Evolutionary conservation across 2,113 vertebrate genomes (phyloP).

Genomic region (Ophthalmolycus amberensis): DNA sequence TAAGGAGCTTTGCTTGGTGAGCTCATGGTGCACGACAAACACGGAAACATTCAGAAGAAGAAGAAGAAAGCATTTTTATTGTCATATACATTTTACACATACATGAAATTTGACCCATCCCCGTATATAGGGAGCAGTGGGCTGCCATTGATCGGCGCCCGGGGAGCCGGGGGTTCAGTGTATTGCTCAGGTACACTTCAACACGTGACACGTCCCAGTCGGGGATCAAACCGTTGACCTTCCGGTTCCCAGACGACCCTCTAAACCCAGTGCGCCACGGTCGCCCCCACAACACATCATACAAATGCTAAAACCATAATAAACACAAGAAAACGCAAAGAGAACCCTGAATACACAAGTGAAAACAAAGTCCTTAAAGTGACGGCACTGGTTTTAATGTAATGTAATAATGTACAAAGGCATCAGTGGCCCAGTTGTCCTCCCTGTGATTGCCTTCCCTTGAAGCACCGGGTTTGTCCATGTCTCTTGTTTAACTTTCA

Average conservation of each 20-base stretch:
- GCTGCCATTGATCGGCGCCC: too few species aligned
- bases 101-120: too few species aligned
- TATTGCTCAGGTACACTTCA: too few species aligned
- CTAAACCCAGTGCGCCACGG: too few species aligned
- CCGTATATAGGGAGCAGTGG: too few species aligned
- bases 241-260: too few species aligned
- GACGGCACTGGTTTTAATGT: not conserved
- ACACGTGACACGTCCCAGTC: too few species aligned
- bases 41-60: not conserved
- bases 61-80: too few species aligned
- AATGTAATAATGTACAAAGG: not conserved
- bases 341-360: not conserved
- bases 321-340: not conserved
- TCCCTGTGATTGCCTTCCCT: not conserved
- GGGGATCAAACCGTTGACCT: too few species aligned
- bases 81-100: too few species aligned
- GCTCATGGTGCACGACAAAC: not conserved
- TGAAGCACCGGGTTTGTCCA: not conserved
- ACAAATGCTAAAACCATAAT: not conserved
- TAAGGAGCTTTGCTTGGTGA: not conserved
- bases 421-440: not conserved
- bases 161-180: too few species aligned
- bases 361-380: constrained; percentile 4
- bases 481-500: not conserved
- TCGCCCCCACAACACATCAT: not conserved